phyloP scores from a whole-genome alignment of 2,113 vertebrate genomes.

The Ardeotis arabs region DNA sequence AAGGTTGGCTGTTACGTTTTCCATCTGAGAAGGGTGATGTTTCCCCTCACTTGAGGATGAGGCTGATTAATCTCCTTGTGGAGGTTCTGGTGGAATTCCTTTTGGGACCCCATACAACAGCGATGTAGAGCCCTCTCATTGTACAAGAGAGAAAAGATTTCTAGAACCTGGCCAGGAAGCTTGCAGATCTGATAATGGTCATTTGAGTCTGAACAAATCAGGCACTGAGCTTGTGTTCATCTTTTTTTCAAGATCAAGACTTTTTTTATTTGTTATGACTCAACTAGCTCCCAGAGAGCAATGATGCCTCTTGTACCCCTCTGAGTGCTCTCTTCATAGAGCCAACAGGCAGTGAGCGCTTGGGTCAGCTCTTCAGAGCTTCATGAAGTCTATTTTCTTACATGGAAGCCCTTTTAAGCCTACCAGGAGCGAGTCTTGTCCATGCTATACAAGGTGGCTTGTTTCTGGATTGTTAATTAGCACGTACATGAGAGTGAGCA shows the following conservation, averaged over 20 bases:
- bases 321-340: background rate
- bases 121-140: background rate
- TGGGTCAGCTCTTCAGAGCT: background rate
- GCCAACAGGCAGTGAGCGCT: background rate
- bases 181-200: no score
- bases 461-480: background rate
- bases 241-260: background rate
- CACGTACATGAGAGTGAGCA: background rate
- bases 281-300: no score
- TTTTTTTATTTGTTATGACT: background rate
- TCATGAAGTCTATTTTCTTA: background rate
- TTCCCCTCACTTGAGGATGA: background rate
- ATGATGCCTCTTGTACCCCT: no score
- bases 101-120: background rate
- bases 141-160: background rate
- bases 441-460: no score
- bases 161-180: background rate
- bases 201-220: no score
- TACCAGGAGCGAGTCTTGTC: background rate
- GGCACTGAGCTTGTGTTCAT: no score
- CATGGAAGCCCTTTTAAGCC: no score
- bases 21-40: rapidly evolving
- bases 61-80: background rate
- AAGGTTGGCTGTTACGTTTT: background rate
- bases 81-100: background rate